These are phyloP conservation scores for Coracias cyanogaster DNA, from an alignment of 2,797 vertebrate species.

Conservation along the genomic window DNA sequence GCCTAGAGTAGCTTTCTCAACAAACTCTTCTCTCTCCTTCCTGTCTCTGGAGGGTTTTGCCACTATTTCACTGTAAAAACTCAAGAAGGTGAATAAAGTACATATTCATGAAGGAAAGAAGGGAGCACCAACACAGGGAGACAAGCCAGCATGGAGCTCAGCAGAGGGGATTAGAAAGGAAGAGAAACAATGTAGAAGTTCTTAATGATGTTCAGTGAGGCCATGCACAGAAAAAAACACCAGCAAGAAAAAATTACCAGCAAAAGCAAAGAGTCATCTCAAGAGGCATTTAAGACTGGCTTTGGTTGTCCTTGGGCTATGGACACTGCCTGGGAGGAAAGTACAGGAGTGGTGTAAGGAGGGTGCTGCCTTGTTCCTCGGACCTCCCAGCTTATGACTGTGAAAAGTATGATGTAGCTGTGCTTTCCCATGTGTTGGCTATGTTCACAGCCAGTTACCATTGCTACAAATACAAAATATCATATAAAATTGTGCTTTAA, in stretches of 20 bases:
- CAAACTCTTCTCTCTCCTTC: not conserved
- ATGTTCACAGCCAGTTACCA: not conserved
- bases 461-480: not conserved
- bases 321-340: not conserved
- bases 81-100: not conserved
- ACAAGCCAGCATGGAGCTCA: rapidly evolving
- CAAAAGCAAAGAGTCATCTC: not conserved
- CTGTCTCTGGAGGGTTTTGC: not conserved
- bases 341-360: not conserved
- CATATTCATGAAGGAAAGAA: not conserved
- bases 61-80: not conserved
- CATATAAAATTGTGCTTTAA: not conserved
- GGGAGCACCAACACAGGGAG: not conserved
- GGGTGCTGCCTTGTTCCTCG: not conserved
- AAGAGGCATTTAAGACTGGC: not conserved
- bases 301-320: not conserved
- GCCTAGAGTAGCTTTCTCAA: not conserved
- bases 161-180: not conserved
- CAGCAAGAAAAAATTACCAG: not conserved
- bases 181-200: not conserved
- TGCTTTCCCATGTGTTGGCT: not conserved
- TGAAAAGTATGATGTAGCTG: not conserved
- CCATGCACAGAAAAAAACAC: not conserved
- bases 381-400: not conserved
- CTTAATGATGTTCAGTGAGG: not conserved